Base-by-base conservation (phyloP, 2,113 vertebrate genomes). In the Dromaius novaehollandiae region DNA sequence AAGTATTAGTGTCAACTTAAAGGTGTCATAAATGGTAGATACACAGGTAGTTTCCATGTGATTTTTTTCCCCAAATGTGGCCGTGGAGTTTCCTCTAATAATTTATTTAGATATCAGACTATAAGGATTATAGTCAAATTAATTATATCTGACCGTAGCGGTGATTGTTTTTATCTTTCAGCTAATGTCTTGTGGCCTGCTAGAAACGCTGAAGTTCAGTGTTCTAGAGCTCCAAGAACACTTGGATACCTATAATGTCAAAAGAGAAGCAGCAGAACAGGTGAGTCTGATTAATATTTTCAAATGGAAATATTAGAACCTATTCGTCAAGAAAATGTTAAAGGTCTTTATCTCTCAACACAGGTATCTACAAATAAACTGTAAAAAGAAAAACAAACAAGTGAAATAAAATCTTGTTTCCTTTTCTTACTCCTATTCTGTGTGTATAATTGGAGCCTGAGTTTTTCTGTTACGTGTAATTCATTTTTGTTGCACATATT, bases 221-320 rank as follows among this genome's bases (percentile, higher is more conserved):
- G 99, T 99, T 85, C 96, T 99, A 96, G 99, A 99, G 97, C 97
- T 99, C 80, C 99, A 99, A 96, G 99, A 99, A 96, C 99, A 99
- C 90, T 97, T 99, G 97, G 99, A 99, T 96, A 99, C 99, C 3
- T 99, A 99, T 96, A 99, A 98, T 73, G 97, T 98, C 95, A 99
- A 99, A 97, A 99, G 98, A 95, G 99, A 99, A 88, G 99, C 99
- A 69, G 99, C 99, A 10, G 99, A 99, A 95, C 98, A 99, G 97
- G 99, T 99, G 91, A 98, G 98, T 97, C 10, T 76, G 42, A 21
- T 22, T 58, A 44, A 6, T 6, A 65, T 86, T 42, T 82, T 26
- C 71, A 74, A 88, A 9, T 24, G 70, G 40, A 79, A 85, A 21
- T 50, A 84, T 5, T 78, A 89, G 26, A 76, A 76, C 19, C 7